Evolutionary conservation across 1,140 invertebrate genomes (phyloP).

Genomic region (Drosophila oshimai): DNA sequence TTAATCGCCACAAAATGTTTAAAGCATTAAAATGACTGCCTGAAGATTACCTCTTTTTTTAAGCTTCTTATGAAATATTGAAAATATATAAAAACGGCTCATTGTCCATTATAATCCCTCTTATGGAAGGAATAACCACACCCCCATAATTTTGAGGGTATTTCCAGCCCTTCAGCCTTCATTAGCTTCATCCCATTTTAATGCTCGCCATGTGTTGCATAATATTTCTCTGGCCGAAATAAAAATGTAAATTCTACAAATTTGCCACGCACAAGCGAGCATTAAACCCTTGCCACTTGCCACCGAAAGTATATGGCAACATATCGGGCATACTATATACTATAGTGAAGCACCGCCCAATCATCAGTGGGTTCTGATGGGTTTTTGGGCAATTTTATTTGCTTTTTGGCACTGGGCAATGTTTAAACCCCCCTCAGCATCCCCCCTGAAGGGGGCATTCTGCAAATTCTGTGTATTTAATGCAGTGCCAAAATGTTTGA

Average conservation of each 20-base stretch:
- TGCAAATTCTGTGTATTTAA: conserved; percentile 67
- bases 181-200: conserved; percentile 44
- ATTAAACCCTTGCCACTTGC: conserved; percentile 45
- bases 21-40: background rate
- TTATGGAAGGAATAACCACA: background rate
- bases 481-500: conserved; percentile 72
- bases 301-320: background rate
- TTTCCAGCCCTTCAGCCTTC: conserved; percentile 17
- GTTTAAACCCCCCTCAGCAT: conserved; percentile 2
- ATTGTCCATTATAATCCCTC: background rate
- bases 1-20: too few species aligned
- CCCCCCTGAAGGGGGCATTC: conserved; percentile 2
- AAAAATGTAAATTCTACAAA: conserved; percentile 75
- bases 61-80: background rate
- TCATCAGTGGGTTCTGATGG: conserved; percentile 20
- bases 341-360: conserved; percentile 12
- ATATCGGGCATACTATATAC: background rate
- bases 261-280: conserved; percentile 74
- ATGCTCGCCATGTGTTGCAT: conserved; percentile 70
- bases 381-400: conserved; percentile 58
- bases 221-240: conserved; percentile 48
- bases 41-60: too few species aligned
- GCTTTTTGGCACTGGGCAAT: conserved; percentile 64
- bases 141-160: conserved; percentile 4
- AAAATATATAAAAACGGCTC: background rate